Conservation (phyloP, 1,140 invertebrate genomes). For the Hycleus cichorii region DNA sequence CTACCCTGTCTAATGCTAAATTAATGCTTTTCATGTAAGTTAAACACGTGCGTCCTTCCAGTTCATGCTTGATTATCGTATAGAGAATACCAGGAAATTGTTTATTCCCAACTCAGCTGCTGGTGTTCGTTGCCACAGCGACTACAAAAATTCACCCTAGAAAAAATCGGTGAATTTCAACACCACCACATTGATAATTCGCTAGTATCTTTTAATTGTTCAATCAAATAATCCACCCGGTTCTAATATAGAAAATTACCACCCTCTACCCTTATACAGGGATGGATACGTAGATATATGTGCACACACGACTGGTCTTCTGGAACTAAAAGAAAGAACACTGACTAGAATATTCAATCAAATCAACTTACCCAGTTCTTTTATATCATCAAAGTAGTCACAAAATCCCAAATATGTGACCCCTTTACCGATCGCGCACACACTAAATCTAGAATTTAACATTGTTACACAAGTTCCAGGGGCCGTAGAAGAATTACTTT, state of each 20-base stretch:
- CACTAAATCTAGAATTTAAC: constrained; percentile 16
- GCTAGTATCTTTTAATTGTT: no score
- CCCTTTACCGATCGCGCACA: constrained; percentile 28
- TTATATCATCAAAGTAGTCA: constrained; percentile 34
- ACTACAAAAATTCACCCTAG: no score
- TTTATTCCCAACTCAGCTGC: no score
- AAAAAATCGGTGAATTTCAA: no score
- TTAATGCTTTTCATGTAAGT: constrained; percentile 19
- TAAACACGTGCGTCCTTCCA: constrained; percentile 4
- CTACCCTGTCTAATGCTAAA: constrained; percentile 16
- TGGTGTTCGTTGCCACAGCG: no score
- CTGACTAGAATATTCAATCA: constrained; percentile 38
- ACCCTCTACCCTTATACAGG: no score
- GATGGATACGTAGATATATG: not conserved
- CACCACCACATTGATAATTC: no score
- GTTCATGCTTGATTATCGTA: no score
- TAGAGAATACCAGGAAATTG: no score
- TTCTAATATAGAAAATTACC: no score
- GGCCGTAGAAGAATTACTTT: not conserved
- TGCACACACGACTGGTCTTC: constrained; percentile 35
- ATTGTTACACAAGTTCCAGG: constrained; percentile 10
- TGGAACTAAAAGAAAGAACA: constrained; percentile 36
- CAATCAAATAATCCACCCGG: no score
- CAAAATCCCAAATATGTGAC: constrained; percentile 34
- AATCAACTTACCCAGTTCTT: constrained; percentile 32